Evolutionary conservation across 23 tunicate genomes (phyloP), one percentile per base, ranked within the genome.

Genomic region (Phallusia fumigata): DNA sequence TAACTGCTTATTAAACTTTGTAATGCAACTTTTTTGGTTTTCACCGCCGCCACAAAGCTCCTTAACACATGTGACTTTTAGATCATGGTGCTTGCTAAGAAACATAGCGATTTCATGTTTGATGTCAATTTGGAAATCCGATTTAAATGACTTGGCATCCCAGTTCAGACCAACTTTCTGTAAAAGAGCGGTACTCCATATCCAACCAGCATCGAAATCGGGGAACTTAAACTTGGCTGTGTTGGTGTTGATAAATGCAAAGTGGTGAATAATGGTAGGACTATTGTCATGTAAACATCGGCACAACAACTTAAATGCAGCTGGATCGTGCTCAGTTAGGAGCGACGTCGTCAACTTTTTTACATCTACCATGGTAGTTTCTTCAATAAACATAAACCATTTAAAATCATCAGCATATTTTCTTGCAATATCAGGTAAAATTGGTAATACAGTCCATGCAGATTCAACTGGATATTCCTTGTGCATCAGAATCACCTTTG

Each of bases 381-480:
- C 95, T 90, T 95, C 99, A 30, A 90, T 81, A 72, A 95, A 86
- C 95, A 95, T 80, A 34, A 95, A 75, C 99, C 99, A 95, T 44
- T 90, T 86, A 45, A 31, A 83, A 33, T 90, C 69, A 26, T 73
- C 78, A 28, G 90, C 84, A 76, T 88, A 83, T 33, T 81, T 85
- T 35, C 65, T 76, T 1, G 80, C 64, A 30, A 93, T 76, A 31
- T 85, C 90, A 19, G 98, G 91, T 34, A 93, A 44, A 33, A 93
- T 12, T 22, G 98, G 98, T 35, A 88, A 36, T 28, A 93, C 50
- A 22, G 81, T 75, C 98, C 98, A 93, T n/a, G 93, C 93, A 5
- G 36, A n/a, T 65, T 93, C 98, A 31, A 76, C 78, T 11, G 89
- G 82, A 89, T 89, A 93, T 85, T 84, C 90, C 28, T 52, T 13